phyloP scores from a whole-genome alignment of 1,140 invertebrate genomes.

The Caenorhabditis brenneri region DNA sequence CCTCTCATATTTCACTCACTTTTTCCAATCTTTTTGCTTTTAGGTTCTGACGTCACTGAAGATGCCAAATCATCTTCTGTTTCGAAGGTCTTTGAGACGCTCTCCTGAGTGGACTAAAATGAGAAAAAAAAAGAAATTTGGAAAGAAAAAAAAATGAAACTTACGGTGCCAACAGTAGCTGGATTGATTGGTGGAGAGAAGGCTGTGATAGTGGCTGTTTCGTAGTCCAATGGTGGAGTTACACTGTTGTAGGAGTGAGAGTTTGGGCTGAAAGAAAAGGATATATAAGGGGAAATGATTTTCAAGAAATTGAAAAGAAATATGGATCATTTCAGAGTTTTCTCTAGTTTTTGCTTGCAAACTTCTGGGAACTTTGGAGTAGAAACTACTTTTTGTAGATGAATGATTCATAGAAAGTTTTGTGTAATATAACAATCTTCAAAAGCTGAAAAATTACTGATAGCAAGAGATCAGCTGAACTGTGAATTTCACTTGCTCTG shows the following conservation, averaged over 20 bases:
- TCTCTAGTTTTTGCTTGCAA: too few species aligned
- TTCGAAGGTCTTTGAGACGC: constrained; percentile 62
- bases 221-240: constrained; percentile 55
- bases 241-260: constrained; percentile 41
- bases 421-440: too few species aligned
- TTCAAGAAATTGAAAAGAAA: neutral
- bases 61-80: constrained; percentile 63
- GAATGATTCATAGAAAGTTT: too few species aligned
- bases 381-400: too few species aligned
- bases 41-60: constrained; percentile 25
- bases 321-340: too few species aligned
- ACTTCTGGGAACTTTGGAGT: too few species aligned
- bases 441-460: too few species aligned
- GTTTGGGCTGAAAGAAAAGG: constrained; percentile 43
- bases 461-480: too few species aligned
- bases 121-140: neutral
- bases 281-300: too few species aligned
- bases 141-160: neutral
- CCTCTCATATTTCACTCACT: neutral
- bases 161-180: constrained; percentile 19
- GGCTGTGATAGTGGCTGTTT: constrained; percentile 52
- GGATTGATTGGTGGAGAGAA: constrained; percentile 54
- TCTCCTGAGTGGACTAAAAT: constrained; percentile 42
- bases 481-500: too few species aligned
- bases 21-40: constrained; percentile 26